Base-by-base conservation (phyloP, 2,888 invertebrate species). In the Lagria hirta region DNA sequence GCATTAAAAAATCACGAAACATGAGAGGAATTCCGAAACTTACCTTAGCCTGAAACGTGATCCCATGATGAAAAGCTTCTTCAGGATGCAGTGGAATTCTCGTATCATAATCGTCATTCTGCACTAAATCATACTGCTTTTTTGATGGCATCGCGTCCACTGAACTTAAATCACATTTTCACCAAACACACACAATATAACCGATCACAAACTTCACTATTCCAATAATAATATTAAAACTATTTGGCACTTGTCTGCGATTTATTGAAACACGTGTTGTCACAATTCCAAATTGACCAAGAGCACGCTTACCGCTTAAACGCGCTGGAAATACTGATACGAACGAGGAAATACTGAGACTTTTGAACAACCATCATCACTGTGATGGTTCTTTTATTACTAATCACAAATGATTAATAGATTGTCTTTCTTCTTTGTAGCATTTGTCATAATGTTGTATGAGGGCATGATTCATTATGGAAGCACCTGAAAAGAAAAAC, bases 21-120 rank as follows among this genome's bases (percentile, higher is more conserved):
- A n/a, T n/a, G n/a, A n/a, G n/a, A n/a, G n/a, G n/a, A n/a, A n/a
- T n/a, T n/a, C n/a, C n/a, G n/a, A n/a, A n/a, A 58, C 74, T 76
- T 75, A 97, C 97, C 91, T 97, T 97, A 59, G 94, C 96, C 75
- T 93, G 90, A 77, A 97, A 98, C 62, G 88, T 84, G 72, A 98
- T 96, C 61, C 98, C 98, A 71, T 92, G 91, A 60, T 92, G 87
- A 76, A 97, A 98, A 51, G 96, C 96, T 74, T 96, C 94, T 57
- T 98, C 98, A 47, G 94, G 88, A 73, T 97, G 94, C 57, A 97
- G 76, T n/a, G 97, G 96, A 67, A 97, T 92, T 68, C 94, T 81
- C 51, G 90, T 87, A 73, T 98, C 97, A 73, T 88, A 93, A 66
- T 96, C 95, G 74, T 97, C 97, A 72, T 92, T 91, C 61, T 91